A percentile compares a stretch with the other conserved stretches of the same genome.
phyloP scores from a whole-genome alignment of 2,113 vertebrate genomes.

The Monopterus albus region DNA sequence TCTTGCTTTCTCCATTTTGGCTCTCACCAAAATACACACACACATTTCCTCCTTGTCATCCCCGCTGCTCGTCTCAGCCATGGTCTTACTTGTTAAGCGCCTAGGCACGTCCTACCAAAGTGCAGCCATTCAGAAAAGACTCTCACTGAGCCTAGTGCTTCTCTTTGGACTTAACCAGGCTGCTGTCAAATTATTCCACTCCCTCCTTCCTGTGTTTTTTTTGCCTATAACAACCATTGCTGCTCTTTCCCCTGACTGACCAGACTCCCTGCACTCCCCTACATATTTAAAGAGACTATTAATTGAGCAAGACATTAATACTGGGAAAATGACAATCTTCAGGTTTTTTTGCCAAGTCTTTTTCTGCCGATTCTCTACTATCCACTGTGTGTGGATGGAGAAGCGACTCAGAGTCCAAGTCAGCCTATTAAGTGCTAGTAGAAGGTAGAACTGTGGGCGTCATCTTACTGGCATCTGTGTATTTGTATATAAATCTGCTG shows the following conservation, averaged over 20 bases:
- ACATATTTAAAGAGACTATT: too few species aligned
- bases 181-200: constrained; percentile 52
- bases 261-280: neutral
- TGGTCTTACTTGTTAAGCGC: constrained; percentile 52
- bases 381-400: too few species aligned
- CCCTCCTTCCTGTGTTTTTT: constrained; percentile 14
- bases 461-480: too few species aligned
- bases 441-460: too few species aligned
- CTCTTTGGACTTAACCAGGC: constrained; percentile 48
- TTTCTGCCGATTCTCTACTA: too few species aligned
- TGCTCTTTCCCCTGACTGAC: neutral
- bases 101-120: constrained; percentile 62
- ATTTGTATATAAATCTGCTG: too few species aligned
- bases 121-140: constrained; percentile 67
- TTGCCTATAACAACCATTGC: constrained; percentile 1
- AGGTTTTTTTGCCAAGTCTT: too few species aligned
- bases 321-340: too few species aligned
- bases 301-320: too few species aligned
- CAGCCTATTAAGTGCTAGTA: too few species aligned
- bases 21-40: neutral
- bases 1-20: neutral
- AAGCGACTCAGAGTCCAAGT: too few species aligned
- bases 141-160: constrained; percentile 47
- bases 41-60: constrained; percentile 32
- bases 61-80: constrained; percentile 12